Evolutionary conservation across 2,113 vertebrate species (phyloP).

Genomic region (Gymnobelideus leadbeateri): DNA sequence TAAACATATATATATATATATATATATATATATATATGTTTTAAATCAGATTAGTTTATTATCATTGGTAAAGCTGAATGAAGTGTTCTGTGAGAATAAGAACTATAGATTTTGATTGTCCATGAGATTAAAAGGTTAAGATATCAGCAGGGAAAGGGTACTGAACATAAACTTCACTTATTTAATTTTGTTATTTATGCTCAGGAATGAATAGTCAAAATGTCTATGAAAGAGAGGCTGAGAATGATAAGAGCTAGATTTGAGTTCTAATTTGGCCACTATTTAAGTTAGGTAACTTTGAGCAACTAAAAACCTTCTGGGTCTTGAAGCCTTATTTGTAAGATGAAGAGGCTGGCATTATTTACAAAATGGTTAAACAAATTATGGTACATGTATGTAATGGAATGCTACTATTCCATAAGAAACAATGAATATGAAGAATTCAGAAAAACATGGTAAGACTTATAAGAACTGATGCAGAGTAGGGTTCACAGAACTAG

Average conservation of each 20-base stretch:
- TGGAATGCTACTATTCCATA: background rate
- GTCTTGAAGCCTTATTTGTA: conserved; percentile 25
- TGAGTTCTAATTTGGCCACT: conserved; percentile 10
- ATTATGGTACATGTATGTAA: background rate
- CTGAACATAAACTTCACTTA: conserved; percentile 41
- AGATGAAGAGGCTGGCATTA: conserved; percentile 16
- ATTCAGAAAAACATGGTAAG: background rate
- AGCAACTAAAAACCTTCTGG: conserved; percentile 32
- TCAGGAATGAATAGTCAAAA: conserved; percentile 19
- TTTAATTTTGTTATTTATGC: conserved; percentile 40
- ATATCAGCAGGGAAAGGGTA: background rate
- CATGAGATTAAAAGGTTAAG: conserved; percentile 18
- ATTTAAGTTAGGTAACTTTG: conserved; percentile 37
- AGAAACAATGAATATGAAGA: background rate
- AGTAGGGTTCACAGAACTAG: background rate
- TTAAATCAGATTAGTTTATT: conserved; percentile 47
- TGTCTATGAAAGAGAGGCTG: conserved; percentile 30
- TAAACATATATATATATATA: background rate
- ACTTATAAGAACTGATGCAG: background rate
- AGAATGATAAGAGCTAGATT: conserved; percentile 37
- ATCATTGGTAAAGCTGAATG: conserved; percentile 16
- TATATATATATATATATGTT: too few relatives aligned
- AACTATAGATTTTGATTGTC: conserved; percentile 36
- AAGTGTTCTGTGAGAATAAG: conserved; percentile 9
- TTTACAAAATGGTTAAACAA: background rate